Evolutionary conservation across 2,888 invertebrate species (phyloP).

Genomic region (Sarcophaga subvicina): DNA sequence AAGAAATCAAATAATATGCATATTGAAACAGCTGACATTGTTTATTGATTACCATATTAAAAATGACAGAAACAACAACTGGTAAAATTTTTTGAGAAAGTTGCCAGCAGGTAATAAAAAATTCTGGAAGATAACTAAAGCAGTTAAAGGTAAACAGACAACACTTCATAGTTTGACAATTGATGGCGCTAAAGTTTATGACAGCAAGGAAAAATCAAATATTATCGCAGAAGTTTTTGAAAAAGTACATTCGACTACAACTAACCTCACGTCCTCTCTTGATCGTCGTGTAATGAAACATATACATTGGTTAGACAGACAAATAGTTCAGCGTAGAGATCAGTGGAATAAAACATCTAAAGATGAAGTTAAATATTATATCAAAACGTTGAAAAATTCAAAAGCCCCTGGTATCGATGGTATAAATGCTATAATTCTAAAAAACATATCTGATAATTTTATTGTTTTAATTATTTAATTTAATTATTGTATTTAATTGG

Average conservation of each 20-base stretch:
- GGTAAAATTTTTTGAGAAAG: neutral
- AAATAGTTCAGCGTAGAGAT: neutral
- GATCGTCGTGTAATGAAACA: neutral
- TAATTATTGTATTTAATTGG: neutral
- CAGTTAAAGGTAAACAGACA: neutral
- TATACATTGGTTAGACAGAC: neutral
- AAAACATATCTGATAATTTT: neutral
- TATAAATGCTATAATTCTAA: neutral
- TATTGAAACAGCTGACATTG: neutral
- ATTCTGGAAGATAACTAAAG: conserved; percentile 18
- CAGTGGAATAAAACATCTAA: neutral
- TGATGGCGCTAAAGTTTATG: neutral
- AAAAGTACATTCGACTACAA: neutral
- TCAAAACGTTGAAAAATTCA: neutral
- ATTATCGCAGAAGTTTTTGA: conserved; percentile 1
- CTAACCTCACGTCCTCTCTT: neutral
- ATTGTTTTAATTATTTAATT: neutral
- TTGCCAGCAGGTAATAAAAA: neutral
- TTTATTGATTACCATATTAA: neutral
- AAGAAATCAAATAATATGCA: neutral
- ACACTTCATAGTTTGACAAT: neutral
- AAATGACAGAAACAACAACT: conserved; percentile 6
- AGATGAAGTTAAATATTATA: neutral
- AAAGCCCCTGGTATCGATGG: neutral
- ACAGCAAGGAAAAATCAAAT: neutral